Conservation (phyloP, 2,797 vertebrate species). For the Zalophus californianus region DNA sequence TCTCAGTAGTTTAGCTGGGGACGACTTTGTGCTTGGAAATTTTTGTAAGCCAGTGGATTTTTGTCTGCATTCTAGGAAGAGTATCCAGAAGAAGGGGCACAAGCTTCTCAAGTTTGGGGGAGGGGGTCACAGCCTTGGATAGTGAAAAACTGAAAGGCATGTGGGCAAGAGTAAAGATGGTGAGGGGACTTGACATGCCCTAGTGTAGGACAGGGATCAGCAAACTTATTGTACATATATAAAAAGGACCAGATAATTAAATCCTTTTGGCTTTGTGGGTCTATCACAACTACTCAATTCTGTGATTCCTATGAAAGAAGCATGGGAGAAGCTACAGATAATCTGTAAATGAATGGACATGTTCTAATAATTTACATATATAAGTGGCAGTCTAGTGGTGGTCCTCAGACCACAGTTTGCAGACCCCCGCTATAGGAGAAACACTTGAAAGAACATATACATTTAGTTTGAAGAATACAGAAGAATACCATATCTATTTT, state of each 20-base stretch:
- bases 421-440: not conserved
- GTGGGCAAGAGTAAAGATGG: not conserved
- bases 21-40: slow-evolving; percentile 18
- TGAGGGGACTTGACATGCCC: not conserved
- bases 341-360: not conserved
- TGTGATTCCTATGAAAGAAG: not conserved
- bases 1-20: not conserved
- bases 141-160: not conserved
- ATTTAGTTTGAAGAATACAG: not conserved
- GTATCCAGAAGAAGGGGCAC: not conserved
- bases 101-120: not conserved
- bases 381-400: not conserved
- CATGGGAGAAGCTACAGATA: not conserved
- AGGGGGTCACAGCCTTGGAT: not conserved
- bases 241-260: not conserved
- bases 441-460: not conserved
- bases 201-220: not conserved
- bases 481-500: not conserved
- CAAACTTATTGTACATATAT: not conserved
- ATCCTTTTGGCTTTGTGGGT: not conserved
- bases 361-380: not conserved
- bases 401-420: not conserved
- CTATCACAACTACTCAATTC: not conserved
- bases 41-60: slow-evolving; percentile 15
- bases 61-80: not conserved